Percentiles rank a stretch among this genome's conserved stretches.
phyloP scores from a whole-genome alignment of 53 echinoderm and acorn worm genomes.

The Apostichopus leukothele region DNA sequence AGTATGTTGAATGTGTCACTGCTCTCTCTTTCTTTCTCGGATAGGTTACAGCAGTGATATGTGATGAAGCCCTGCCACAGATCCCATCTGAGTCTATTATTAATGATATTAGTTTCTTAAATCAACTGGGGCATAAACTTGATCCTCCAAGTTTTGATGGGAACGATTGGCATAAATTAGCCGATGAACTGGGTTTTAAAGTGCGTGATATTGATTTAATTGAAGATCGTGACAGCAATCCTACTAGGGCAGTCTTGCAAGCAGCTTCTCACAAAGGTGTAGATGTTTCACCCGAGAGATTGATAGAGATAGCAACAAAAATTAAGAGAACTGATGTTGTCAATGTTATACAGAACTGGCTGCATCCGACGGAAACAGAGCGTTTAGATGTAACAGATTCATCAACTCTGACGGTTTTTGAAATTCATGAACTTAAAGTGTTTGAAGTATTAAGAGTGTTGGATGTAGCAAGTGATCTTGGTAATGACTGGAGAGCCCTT shows the following conservation, averaged over 20 bases:
- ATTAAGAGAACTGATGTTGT: neutral
- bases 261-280: neutral
- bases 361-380: too few relatives aligned
- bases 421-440: neutral
- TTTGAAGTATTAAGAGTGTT: neutral
- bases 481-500: conserved; percentile 17
- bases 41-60: too few relatives aligned
- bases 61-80: too few relatives aligned
- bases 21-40: too few relatives aligned
- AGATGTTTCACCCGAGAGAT: neutral
- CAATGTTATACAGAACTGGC: neutral
- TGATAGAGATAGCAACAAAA: neutral
- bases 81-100: too few relatives aligned
- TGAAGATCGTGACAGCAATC: neutral
- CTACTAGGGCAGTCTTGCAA: neutral
- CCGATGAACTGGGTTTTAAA: neutral
- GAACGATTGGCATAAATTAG: too few relatives aligned
- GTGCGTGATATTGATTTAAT: neutral
- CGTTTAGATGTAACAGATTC: neutral
- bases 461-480: neutral
- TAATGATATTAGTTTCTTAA: too few relatives aligned
- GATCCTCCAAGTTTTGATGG: too few relatives aligned
- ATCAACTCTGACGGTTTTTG: neutral
- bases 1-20: too few relatives aligned
- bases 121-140: too few relatives aligned